Evolutionary conservation across 2,888 invertebrate species (phyloP).

Genomic region (Diaperis boleti): DNA sequence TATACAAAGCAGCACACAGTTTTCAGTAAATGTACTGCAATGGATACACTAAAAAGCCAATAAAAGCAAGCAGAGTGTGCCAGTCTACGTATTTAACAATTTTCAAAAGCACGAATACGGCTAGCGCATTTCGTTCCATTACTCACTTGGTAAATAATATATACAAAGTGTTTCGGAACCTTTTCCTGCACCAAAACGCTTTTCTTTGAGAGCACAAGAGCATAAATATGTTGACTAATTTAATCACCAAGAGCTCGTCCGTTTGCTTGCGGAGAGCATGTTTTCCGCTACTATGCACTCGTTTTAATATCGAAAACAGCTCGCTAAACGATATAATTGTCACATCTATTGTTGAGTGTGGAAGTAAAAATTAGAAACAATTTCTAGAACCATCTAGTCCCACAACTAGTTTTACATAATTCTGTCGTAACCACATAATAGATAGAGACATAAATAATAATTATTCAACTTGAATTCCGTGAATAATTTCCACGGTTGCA

Average conservation of each 20-base stretch:
- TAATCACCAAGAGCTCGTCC: slow-evolving; percentile 4
- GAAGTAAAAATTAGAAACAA: neutral
- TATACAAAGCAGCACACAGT: too few relatives aligned
- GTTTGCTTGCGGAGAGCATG: neutral
- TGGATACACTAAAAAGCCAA: too few relatives aligned
- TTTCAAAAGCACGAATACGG: too few relatives aligned
- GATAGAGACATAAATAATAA: neutral
- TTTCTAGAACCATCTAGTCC: neutral
- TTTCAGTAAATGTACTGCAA: too few relatives aligned
- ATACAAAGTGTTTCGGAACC: neutral
- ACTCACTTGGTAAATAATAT: neutral
- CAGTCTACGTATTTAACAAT: too few relatives aligned
- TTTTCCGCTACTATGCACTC: slow-evolving; percentile 7
- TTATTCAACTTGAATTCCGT: slow-evolving; percentile 4
- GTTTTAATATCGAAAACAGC: slow-evolving; percentile 7
- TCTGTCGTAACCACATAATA: neutral
- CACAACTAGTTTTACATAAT: neutral
- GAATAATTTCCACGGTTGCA: slow-evolving; percentile 2
- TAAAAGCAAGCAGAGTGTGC: too few relatives aligned
- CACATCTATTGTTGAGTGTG: neutral
- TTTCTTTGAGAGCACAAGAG: neutral
- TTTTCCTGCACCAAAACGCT: neutral
- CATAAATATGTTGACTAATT: slow-evolving; percentile 5
- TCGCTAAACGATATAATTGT: slow-evolving; percentile 1
- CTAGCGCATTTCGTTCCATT: too few relatives aligned